phyloP scores from a whole-genome alignment of 2,888 invertebrate species.

The Carcina quercana region DNA sequence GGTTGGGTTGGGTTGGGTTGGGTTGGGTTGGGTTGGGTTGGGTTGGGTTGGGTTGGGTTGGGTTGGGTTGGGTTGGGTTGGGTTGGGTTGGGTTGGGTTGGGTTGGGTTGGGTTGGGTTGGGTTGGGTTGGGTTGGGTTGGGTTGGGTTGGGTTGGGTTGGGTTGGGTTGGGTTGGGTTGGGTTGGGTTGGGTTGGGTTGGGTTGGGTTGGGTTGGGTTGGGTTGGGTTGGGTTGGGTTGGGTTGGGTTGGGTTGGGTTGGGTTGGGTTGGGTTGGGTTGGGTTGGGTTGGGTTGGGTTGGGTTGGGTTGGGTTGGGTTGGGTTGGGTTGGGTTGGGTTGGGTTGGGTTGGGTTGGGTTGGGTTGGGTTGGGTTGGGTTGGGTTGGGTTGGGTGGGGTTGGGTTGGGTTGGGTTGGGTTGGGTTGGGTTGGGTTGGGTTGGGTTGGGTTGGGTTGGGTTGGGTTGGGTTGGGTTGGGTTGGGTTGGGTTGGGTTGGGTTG shows the following conservation, averaged over 20 bases:
- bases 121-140: slow-evolving; percentile 9
- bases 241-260: slow-evolving; percentile 13
- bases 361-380: slow-evolving; percentile 12
- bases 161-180: slow-evolving; percentile 9
- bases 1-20: slow-evolving; percentile 9
- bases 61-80: slow-evolving; percentile 11
- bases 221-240: slow-evolving; percentile 10
- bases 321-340: slow-evolving; percentile 14
- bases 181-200: slow-evolving; percentile 8
- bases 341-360: slow-evolving; percentile 14
- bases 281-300: slow-evolving; percentile 7
- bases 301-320: slow-evolving; percentile 14
- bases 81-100: slow-evolving; percentile 7
- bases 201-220: slow-evolving; percentile 6
- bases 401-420: slow-evolving; percentile 17
- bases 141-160: slow-evolving; percentile 9
- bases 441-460: slow-evolving; percentile 9
- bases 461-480: slow-evolving; percentile 9
- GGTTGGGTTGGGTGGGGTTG: slow-evolving; percentile 17
- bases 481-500: slow-evolving; percentile 9
- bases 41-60: slow-evolving; percentile 11
- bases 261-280: slow-evolving; percentile 9
- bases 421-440: slow-evolving; percentile 12
- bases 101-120: slow-evolving; percentile 9
- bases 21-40: slow-evolving; percentile 8